Evolutionary conservation across 2,888 invertebrate genomes (phyloP).

Genomic region (Brachypalpus laphriformis): DNA sequence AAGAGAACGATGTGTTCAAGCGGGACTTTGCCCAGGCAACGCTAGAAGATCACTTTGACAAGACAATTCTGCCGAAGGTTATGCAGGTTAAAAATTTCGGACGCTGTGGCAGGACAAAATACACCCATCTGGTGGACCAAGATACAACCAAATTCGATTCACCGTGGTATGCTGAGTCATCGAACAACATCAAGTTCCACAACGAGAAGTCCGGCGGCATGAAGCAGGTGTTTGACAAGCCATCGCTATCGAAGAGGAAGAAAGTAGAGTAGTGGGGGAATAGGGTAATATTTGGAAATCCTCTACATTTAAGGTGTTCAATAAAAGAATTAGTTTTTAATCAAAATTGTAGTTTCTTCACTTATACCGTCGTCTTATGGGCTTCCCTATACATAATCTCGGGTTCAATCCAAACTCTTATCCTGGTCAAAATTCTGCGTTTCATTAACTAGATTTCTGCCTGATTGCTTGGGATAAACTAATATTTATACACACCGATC

Average conservation of each 20-base stretch:
- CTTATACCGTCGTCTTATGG: background rate
- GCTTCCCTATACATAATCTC: no score
- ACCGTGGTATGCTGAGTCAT: constrained; percentile 97
- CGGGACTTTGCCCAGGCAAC: constrained; percentile 98
- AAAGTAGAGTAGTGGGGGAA: constrained; percentile 77
- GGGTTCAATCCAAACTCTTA: no score
- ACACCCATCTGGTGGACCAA: constrained; percentile 99
- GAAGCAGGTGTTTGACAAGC: constrained; percentile 95
- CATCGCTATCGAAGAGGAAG: constrained; percentile 84
- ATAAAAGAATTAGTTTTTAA: constrained; percentile 14
- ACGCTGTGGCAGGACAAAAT: constrained; percentile 98
- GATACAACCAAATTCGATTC: constrained; percentile 99
- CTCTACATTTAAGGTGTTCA: background rate
- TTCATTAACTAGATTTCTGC: no score
- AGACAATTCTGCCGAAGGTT: constrained; percentile 98
- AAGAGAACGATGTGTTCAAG: constrained; percentile 94
- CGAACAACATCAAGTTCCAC: constrained; percentile 93
- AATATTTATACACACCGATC: no score
- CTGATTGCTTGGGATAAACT: no score
- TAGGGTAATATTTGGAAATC: background rate
- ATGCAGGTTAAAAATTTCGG: constrained; percentile 99
- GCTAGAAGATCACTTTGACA: constrained; percentile 99
- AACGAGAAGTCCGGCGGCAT: constrained; percentile 95
- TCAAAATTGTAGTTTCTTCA: background rate
- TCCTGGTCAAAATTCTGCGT: no score